Evolutionary conservation across 2,888 invertebrate genomes (phyloP).

Genomic region (Chydorus sphaericus): DNA sequence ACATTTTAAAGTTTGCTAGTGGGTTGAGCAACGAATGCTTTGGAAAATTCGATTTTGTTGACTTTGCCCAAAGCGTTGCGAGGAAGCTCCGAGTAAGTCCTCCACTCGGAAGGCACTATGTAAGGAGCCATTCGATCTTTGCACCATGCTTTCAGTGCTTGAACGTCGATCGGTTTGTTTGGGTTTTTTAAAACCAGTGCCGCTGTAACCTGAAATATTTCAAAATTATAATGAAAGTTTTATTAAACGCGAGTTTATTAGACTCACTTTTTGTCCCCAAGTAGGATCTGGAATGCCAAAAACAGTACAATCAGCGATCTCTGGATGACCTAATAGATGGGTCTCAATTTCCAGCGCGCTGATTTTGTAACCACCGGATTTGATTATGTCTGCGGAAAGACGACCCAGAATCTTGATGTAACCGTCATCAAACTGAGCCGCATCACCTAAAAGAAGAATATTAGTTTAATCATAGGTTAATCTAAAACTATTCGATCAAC

Average conservation of each 20-base stretch:
- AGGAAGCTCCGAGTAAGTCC: slow-evolving; percentile 50
- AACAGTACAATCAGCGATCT: slow-evolving; percentile 60
- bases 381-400: slow-evolving; percentile 70
- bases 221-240: neutral
- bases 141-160: slow-evolving; percentile 45
- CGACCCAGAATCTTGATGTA: slow-evolving; percentile 66
- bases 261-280: slow-evolving; percentile 61
- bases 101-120: slow-evolving; percentile 50
- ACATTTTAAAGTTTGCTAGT: neutral
- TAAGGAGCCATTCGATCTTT: slow-evolving; percentile 51
- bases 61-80: slow-evolving; percentile 81
- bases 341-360: slow-evolving; percentile 76
- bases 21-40: slow-evolving; percentile 20
- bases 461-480: neutral
- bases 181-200: slow-evolving; percentile 14
- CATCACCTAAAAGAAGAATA: slow-evolving; percentile 48
- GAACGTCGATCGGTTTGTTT: slow-evolving; percentile 30
- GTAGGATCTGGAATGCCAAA: slow-evolving; percentile 58
- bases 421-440: slow-evolving; percentile 44
- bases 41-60: slow-evolving; percentile 44
- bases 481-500: neutral
- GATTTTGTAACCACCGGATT: slow-evolving; percentile 72
- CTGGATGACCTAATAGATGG: slow-evolving; percentile 54
- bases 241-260: neutral
- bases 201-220: slow-evolving; percentile 2